phyloP scores from a whole-genome alignment of 1,140 invertebrate genomes.

The Drosophila kikkawai region DNA sequence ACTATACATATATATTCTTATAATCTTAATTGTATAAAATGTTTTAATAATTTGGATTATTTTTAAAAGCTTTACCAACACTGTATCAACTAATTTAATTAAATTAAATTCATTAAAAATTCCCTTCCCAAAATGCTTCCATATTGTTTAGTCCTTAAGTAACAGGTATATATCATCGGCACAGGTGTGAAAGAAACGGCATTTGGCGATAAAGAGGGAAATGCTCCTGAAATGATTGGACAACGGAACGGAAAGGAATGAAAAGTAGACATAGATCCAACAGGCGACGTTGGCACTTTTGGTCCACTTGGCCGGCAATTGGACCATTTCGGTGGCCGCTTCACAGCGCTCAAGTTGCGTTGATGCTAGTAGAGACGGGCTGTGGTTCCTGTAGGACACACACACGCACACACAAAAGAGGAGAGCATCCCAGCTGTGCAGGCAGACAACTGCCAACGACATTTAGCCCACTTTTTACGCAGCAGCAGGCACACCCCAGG shows the following conservation, averaged over 20 bases:
- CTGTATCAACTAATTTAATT: too few species aligned
- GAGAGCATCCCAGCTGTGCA: conserved; percentile 33
- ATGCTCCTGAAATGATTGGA: not conserved
- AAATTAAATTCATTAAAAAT: not conserved
- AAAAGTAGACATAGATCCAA: conserved; percentile 46
- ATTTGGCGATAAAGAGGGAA: conserved; percentile 16
- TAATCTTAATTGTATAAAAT: not conserved
- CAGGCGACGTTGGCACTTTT: conserved; percentile 53
- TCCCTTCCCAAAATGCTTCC: not conserved
- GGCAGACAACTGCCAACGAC: conserved; percentile 50
- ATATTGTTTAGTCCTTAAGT: not conserved
- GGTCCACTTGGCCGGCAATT: conserved; percentile 57
- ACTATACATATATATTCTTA: not conserved
- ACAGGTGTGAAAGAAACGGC: conserved; percentile 21
- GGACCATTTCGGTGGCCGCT: conserved; percentile 54
- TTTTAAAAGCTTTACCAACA: not conserved
- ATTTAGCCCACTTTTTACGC: conserved; percentile 61
- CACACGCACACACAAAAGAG: not conserved
- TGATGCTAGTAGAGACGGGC: not conserved
- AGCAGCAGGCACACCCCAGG: conserved; percentile 44
- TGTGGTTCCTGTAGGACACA: conserved; percentile 9
- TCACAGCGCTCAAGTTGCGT: conserved; percentile 43
- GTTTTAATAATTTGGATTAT: not conserved
- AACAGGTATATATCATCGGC: conserved; percentile 9
- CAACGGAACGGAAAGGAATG: conserved; percentile 8